phyloP scores from a whole-genome alignment of 1,140 invertebrate species.

The Caligus rogercresseyi region DNA sequence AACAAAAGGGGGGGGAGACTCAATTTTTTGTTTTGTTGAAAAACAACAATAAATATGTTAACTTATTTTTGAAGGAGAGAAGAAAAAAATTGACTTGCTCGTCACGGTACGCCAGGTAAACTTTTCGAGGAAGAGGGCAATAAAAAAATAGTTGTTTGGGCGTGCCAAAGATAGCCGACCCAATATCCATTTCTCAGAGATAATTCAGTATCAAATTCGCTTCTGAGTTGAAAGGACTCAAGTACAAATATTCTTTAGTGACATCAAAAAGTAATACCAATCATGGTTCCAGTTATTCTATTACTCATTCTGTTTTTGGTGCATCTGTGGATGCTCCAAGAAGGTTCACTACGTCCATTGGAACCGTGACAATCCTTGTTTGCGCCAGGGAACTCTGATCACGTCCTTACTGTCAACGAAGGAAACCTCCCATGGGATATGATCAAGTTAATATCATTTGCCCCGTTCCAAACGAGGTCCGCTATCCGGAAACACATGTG shows the following conservation, averaged over 20 bases:
- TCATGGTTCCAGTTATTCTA: too few relatives aligned
- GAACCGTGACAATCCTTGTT: conserved; percentile 48
- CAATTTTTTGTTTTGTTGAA: too few relatives aligned
- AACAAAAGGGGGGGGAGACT: too few relatives aligned
- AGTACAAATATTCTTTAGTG: too few relatives aligned
- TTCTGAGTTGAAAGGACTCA: neutral
- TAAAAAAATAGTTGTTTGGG: neutral
- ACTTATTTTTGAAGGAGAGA: too few relatives aligned
- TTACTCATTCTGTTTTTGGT: neutral
- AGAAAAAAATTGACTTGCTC: neutral
- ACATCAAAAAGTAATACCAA: neutral
- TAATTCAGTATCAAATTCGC: neutral
- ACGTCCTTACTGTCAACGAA: conserved; percentile 88
- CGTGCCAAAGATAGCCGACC: neutral
- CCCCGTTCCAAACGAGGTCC: conserved; percentile 64
- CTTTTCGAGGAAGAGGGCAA: neutral
- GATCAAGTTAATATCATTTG: conserved; percentile 91
- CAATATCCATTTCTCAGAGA: neutral
- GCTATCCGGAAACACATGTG: conserved; percentile 8
- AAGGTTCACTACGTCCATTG: conserved; percentile 23
- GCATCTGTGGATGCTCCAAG: neutral
- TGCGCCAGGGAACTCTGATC: conserved; percentile 89
- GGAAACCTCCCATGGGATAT: conserved; percentile 76
- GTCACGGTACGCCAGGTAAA: neutral
- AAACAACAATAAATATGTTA: too few relatives aligned